Percentiles rank a stretch among this genome's conserved stretches.
Evolutionary conservation across 2,888 invertebrate species (phyloP).

Genomic region (Mesorhabditis sp.): DNA sequence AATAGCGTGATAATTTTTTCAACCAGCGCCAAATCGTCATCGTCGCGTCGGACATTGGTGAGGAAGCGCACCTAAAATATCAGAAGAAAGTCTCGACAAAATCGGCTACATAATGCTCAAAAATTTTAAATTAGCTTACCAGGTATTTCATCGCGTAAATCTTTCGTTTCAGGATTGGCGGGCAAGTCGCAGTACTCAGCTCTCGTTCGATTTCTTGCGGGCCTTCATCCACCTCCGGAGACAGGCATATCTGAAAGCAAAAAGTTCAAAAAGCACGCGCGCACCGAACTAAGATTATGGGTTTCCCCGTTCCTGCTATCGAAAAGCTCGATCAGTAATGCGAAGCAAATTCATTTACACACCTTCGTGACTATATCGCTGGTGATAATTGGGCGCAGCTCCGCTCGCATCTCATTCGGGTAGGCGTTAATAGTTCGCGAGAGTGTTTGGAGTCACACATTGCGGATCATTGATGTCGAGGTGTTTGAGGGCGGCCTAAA

Average conservation of each 20-base stretch:
- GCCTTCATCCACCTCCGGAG: neutral
- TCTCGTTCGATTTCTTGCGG: neutral
- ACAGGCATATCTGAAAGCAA: no score
- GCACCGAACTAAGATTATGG: no score
- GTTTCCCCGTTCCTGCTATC: no score
- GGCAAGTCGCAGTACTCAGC: neutral
- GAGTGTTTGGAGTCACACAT: constrained; percentile 1
- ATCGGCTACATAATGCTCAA: no score
- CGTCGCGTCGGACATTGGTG: no score
- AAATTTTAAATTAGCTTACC: neutral
- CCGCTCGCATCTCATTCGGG: neutral
- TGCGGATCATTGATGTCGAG: neutral
- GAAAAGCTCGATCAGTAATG: no score
- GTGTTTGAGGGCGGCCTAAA: neutral
- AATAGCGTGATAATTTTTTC: no score
- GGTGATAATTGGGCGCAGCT: neutral
- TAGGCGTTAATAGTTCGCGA: neutral
- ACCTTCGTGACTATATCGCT: neutral
- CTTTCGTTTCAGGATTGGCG: neutral
- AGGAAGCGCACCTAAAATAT: no score
- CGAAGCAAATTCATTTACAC: neutral
- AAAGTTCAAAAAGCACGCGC: no score
- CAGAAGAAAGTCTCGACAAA: no score
- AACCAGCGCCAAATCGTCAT: no score
- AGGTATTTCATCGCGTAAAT: neutral